Base-by-base conservation (phyloP, 2,888 invertebrate species). In the Meta bourneti region DNA sequence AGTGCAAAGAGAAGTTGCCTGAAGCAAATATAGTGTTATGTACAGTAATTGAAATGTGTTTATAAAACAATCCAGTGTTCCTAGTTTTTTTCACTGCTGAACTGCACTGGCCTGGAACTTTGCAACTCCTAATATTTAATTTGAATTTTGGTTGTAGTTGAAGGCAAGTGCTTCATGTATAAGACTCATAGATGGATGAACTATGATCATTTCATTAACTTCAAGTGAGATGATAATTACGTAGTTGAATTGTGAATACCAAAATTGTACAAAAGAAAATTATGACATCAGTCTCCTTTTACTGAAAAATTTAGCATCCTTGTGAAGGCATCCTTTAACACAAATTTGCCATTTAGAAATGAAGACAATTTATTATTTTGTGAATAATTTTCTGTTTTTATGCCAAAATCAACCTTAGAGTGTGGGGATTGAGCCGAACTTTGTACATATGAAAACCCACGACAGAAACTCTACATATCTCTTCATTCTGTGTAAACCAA, bases 11-110 rank as follows among this genome's bases (percentile, higher is more conserved):
- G 48, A 80, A 86, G 54, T 77, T 88, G 91, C 88, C 88, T 83
- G 87, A 84, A 54, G 84, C 91, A 91, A 88, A 72, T 52, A 83
- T 87, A 91, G 87, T 81, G 86, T 91, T 91, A 70, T 91, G 91
- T 91, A 91, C 91, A 91, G 91, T 88, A 84, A 91, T 74, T 49
- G 72, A 79, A 88, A 89, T 89, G 78, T 91, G 86, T 91, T 91
- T 91, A 91, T 91, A 74, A 91, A 88, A 84, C 79, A 83, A 88
- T 91, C 88, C 91, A 91, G 91, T 88, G 91, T 91, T 91, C 91
- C 91, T 91, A 91, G 91, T 83, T 80, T 91, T 34, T 88, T 91
- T 88, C 91, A 88, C 88, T 88, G 87, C 61, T 91, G 91, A 88
- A 91, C 88, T 91, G 91, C 91, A 91, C 91, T 80, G 79, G 87